These are phyloP conservation scores for Enteromius trimaculatus DNA, from an alignment of 2,797 vertebrate species.

Conservation along the genomic window DNA sequence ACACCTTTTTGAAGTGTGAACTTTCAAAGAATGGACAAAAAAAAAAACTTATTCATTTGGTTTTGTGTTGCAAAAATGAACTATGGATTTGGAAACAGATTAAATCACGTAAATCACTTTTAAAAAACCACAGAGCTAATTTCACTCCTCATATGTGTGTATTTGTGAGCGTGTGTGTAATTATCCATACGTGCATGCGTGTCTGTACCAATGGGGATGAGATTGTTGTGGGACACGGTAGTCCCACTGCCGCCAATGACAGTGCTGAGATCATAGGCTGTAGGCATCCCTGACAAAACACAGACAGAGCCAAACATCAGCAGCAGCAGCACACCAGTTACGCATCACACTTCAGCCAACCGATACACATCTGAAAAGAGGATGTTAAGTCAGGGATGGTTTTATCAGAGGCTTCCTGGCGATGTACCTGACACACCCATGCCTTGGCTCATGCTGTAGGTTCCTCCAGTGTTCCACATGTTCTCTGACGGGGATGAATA, in stretches of 20 bases:
- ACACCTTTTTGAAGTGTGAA: not conserved
- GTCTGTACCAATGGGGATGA: conserved; percentile 91
- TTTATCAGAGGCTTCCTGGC: conserved; percentile 43
- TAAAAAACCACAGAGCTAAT: not conserved
- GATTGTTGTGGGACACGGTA: conserved; percentile 91
- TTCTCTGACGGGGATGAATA: conserved; percentile 94
- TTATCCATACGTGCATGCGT: conserved; percentile 58
- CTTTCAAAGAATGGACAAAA: not conserved
- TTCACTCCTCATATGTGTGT: conserved; percentile 2
- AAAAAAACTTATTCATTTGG: too few species aligned
- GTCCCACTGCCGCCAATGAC: conserved; percentile 88
- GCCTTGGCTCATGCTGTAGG: conserved; percentile 89
- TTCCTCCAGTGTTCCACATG: conserved; percentile 91
- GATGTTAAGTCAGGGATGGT: not conserved
- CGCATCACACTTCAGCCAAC: not conserved
- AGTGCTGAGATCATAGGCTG: conserved; percentile 95
- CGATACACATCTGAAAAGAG: not conserved
- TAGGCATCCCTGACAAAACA: conserved; percentile 84
- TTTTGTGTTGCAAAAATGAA: not conserved
- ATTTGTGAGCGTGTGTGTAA: conserved; percentile 21
- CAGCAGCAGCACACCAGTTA: not conserved
- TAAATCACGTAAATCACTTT: not conserved
- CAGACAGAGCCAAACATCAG: not conserved
- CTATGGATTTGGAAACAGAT: not conserved
- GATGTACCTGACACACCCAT: conserved; percentile 88